phyloP scores from a whole-genome alignment of 2,113 vertebrate genomes.

The Lanius ludovicianus region DNA sequence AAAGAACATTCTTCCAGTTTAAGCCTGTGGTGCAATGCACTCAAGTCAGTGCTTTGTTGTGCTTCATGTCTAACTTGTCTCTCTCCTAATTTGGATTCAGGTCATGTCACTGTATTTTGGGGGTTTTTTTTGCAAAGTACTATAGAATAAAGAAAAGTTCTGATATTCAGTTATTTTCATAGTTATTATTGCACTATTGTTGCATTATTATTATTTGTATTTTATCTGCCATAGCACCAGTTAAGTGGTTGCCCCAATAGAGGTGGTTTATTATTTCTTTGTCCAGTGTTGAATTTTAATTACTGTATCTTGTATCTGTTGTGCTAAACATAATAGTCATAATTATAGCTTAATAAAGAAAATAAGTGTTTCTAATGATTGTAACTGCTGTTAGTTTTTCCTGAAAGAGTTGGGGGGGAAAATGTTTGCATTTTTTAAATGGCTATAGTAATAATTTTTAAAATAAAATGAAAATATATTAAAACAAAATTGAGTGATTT shows the following conservation, averaged over 20 bases:
- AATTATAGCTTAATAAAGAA: not conserved
- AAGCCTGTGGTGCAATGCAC: not conserved
- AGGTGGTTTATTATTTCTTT: not conserved
- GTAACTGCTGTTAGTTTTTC: not conserved
- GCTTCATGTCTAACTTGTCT: not conserved
- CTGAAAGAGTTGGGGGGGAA: not conserved
- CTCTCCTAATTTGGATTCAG: not conserved
- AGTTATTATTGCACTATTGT: not conserved
- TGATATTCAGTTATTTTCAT: not conserved
- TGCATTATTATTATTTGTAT: not conserved
- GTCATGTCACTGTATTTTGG: not conserved
- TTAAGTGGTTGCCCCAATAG: not conserved
- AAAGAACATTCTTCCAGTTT: not conserved
- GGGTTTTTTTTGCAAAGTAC: not conserved
- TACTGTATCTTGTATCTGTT: not conserved
- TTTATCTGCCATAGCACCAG: not conserved
- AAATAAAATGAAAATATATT: not conserved
- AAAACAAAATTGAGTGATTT: not conserved
- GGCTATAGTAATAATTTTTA: not conserved
- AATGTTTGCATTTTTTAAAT: not conserved
- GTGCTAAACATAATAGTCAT: not conserved
- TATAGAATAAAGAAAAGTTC: not conserved
- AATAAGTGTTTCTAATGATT: not conserved
- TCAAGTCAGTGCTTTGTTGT: not conserved
- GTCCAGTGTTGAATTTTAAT: not conserved